phyloP scores from a whole-genome alignment of 2,113 vertebrate genomes.

The Diadophis punctatus region DNA sequence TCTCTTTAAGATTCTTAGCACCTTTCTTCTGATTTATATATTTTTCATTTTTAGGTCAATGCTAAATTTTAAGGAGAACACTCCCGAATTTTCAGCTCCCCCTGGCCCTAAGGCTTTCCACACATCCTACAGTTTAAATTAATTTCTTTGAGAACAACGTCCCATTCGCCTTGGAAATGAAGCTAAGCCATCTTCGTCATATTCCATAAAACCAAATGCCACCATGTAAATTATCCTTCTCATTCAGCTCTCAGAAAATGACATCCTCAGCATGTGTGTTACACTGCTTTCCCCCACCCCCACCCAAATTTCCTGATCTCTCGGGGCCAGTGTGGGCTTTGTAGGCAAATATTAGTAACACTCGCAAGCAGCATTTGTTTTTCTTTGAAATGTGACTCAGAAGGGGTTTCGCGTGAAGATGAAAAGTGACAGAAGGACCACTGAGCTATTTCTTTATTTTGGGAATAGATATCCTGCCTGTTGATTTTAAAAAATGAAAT shows the following conservation, averaged over 20 bases:
- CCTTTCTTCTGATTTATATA: conserved; percentile 18
- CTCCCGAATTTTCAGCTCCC: not conserved
- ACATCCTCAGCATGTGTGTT: not conserved
- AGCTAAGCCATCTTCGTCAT: not conserved
- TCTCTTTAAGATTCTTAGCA: not conserved
- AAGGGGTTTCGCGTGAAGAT: not conserved
- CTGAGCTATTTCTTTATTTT: not conserved
- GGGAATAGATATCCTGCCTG: not conserved
- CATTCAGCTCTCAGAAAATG: not conserved
- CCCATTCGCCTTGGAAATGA: not conserved
- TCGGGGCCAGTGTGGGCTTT: not conserved
- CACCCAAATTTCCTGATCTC: not conserved
- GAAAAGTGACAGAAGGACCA: not conserved
- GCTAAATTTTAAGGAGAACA: conserved; percentile 27
- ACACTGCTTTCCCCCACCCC: not conserved
- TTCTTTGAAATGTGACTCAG: not conserved
- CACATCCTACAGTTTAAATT: conserved; percentile 26
- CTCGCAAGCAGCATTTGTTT: not conserved
- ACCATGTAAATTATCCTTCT: conserved; percentile 20
- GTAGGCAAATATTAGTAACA: not conserved
- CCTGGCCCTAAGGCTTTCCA: not conserved
- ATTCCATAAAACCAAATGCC: conserved; percentile 19
- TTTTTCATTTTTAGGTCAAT: conserved; percentile 21
- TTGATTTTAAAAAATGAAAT: not conserved
- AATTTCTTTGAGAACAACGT: conserved; percentile 25